Conservation (phyloP, 2,888 invertebrate genomes). For the Allophyes oxyacanthae region DNA sequence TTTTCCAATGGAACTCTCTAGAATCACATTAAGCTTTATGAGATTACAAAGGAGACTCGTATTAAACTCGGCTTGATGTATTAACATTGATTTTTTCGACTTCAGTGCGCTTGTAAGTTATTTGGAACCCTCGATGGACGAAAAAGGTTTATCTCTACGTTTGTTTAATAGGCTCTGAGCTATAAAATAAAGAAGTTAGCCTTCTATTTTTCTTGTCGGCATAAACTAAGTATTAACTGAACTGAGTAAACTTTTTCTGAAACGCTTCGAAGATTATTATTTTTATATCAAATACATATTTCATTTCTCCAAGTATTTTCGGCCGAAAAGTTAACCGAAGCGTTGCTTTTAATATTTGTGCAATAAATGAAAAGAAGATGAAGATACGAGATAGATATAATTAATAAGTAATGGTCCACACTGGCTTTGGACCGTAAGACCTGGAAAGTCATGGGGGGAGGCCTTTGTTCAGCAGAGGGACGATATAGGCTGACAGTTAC, state of each 20-base stretch:
- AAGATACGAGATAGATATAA: too few relatives aligned
- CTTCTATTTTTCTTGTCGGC: background rate
- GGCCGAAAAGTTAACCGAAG: background rate
- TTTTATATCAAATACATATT: too few relatives aligned
- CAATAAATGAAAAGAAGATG: too few relatives aligned
- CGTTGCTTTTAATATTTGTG: background rate
- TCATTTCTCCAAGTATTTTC: background rate
- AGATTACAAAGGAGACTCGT: conserved; percentile 51
- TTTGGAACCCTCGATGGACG: conserved; percentile 30
- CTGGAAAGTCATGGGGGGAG: too few relatives aligned
- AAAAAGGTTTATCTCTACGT: conserved; percentile 30
- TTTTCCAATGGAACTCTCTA: conserved; percentile 34
- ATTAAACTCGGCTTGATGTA: conserved; percentile 49
- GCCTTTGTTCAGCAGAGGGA: too few relatives aligned
- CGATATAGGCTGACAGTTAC: too few relatives aligned
- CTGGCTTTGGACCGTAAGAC: too few relatives aligned
- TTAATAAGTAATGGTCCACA: too few relatives aligned
- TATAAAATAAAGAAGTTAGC: too few relatives aligned
- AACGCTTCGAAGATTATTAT: background rate
- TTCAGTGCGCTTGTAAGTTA: conserved; percentile 39
- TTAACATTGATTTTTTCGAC: conserved; percentile 53
- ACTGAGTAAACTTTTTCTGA: background rate
- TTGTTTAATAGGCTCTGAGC: conserved; percentile 28
- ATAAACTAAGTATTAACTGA: conserved; percentile 4
- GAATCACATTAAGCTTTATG: conserved; percentile 47